A percentile compares a stretch with the other conserved stretches of the same genome.
Conservation (phyloP, 1,140 invertebrate genomes). For the Grapholita molesta region DNA sequence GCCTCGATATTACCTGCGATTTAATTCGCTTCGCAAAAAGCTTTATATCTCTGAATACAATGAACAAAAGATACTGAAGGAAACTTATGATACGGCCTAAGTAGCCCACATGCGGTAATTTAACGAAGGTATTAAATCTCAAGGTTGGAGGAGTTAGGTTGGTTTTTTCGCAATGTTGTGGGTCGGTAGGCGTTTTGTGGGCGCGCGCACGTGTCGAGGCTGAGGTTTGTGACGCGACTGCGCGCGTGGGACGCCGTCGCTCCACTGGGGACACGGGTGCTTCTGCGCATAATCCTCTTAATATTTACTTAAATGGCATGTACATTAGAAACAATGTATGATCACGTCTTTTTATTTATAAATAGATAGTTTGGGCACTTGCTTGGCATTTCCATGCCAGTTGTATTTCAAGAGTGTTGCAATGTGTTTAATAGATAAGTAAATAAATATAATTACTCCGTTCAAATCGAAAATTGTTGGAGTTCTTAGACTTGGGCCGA, state of each 20-base stretch:
- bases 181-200: conserved; percentile 66
- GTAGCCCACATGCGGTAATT: conserved; percentile 57
- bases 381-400: too few species aligned
- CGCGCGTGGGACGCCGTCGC: conserved; percentile 61
- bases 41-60: conserved; percentile 42
- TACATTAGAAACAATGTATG: background rate
- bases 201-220: conserved; percentile 65
- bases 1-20: conserved; percentile 5
- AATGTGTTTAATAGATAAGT: background rate
- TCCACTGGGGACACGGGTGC: conserved; percentile 47
- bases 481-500: background rate
- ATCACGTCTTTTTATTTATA: too few species aligned
- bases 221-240: conserved; percentile 50
- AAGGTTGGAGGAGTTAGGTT: conserved; percentile 65
- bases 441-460: background rate
- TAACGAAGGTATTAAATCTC: conserved; percentile 67
- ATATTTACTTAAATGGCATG: background rate
- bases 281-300: conserved; percentile 9
- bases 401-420: background rate
- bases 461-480: background rate
- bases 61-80: conserved; percentile 49
- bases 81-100: conserved; percentile 43
- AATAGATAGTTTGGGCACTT: too few species aligned
- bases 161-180: conserved; percentile 71
- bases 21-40: conserved; percentile 10